Evolutionary conservation across 2,888 invertebrate genomes (phyloP).

Genomic region (Bugulina stolonifera): DNA sequence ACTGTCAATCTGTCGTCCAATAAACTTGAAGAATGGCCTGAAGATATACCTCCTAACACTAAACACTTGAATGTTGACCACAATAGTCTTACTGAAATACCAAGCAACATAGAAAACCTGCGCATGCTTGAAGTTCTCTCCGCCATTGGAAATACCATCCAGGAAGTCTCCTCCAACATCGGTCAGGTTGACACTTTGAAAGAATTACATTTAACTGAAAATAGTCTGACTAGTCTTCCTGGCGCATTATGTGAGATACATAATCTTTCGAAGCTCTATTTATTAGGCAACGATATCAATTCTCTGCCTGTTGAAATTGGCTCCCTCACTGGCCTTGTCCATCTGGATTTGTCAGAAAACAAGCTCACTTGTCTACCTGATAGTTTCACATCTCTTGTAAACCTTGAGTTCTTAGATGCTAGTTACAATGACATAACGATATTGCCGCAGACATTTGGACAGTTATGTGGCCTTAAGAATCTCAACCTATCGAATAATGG

Average conservation of each 20-base stretch:
- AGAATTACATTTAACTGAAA: conserved; percentile 38
- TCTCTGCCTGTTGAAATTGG: neutral
- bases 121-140: neutral
- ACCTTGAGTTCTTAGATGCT: conserved; percentile 35
- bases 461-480: neutral
- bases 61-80: neutral
- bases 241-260: conserved; percentile 36
- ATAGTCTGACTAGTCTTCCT: conserved; percentile 39
- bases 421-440: conserved; percentile 34
- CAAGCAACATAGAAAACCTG: neutral
- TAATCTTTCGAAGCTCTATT: conserved; percentile 28
- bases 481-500: neutral
- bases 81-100: conserved; percentile 10
- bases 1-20: neutral
- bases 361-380: conserved; percentile 33
- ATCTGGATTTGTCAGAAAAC: conserved; percentile 35
- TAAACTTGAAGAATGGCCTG: neutral
- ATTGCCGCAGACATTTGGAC: conserved; percentile 34
- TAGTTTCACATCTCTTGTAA: conserved; percentile 34
- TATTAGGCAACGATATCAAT: neutral
- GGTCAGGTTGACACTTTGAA: conserved; percentile 29
- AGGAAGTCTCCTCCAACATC: neutral
- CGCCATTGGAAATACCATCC: conserved; percentile 3
- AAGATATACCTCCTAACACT: neutral
- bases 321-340: conserved; percentile 29